A percentile compares a stretch with the other conserved stretches of the same genome.
Conservation (phyloP, 2,797 vertebrate species). For the Peromyscus melanophrys region DNA sequence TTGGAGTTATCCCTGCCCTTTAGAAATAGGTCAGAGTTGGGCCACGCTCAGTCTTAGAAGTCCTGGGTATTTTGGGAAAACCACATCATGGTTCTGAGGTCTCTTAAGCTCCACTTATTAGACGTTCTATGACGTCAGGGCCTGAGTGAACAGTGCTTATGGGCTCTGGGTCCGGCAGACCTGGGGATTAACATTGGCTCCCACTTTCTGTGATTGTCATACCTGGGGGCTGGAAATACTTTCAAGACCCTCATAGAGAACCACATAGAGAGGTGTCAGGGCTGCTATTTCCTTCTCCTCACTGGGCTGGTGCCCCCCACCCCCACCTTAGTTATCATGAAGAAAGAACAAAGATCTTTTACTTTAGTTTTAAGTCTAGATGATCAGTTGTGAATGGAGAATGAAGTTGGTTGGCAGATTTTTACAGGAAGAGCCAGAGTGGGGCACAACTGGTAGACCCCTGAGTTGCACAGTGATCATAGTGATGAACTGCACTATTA, state of each 20-base stretch:
- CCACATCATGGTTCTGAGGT: background rate
- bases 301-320: background rate
- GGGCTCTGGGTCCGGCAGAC: background rate
- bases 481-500: background rate
- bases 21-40: background rate
- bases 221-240: background rate
- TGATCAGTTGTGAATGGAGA: background rate
- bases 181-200: background rate
- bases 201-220: background rate
- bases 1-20: background rate
- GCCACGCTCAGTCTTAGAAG: background rate
- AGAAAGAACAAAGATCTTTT: background rate
- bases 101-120: background rate
- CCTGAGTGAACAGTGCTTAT: background rate
- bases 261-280: rapidly evolving
- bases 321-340: background rate
- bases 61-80: background rate
- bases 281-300: background rate
- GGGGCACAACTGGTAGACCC: background rate
- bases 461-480: background rate
- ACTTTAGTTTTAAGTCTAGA: background rate
- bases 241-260: background rate
- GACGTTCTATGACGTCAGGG: background rate
- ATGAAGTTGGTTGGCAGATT: background rate
- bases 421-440: background rate